phyloP scores from a whole-genome alignment of 2,113 vertebrate species.

The Ancistrus triradiatus region DNA sequence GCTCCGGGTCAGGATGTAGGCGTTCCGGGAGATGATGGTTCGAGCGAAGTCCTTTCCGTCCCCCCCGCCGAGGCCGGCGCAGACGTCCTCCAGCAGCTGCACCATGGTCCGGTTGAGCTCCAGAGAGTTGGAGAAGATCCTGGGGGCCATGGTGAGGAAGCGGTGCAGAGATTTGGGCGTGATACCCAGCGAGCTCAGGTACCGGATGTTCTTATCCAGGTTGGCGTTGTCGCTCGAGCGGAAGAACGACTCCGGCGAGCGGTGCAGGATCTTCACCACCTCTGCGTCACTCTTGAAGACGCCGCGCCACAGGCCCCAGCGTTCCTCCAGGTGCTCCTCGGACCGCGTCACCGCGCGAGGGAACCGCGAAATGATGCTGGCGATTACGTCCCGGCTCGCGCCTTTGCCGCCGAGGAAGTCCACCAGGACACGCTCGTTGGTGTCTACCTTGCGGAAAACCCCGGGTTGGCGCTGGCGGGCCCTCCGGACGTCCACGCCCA shows the following conservation, averaged over 20 bases:
- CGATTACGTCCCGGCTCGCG: slow-evolving; percentile 57
- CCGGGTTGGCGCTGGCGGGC: slow-evolving; percentile 63
- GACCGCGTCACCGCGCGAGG: slow-evolving; percentile 70
- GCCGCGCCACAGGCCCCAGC: slow-evolving; percentile 74
- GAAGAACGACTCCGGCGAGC: slow-evolving; percentile 77
- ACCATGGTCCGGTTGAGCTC: slow-evolving; percentile 72
- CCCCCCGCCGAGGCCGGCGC: slow-evolving; percentile 54
- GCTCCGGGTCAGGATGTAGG: slow-evolving; percentile 74
- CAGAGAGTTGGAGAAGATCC: slow-evolving; percentile 75
- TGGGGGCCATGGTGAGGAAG: slow-evolving; percentile 66
- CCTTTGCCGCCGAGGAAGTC: slow-evolving; percentile 72
- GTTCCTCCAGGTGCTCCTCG: slow-evolving; percentile 62
- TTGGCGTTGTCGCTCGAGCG: slow-evolving; percentile 70
- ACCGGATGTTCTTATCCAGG: slow-evolving; percentile 71
- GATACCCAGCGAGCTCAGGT: slow-evolving; percentile 70
- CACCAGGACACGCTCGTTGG: slow-evolving; percentile 66
- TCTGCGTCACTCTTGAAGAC: slow-evolving; percentile 66
- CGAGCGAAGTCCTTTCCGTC: slow-evolving; percentile 64
- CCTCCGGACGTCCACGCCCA: slow-evolving; percentile 73
- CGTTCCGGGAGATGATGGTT: slow-evolving; percentile 68
- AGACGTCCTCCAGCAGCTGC: slow-evolving; percentile 61
- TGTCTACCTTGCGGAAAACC: slow-evolving; percentile 60
- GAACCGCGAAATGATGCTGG: slow-evolving; percentile 73
- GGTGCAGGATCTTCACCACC: slow-evolving; percentile 68
- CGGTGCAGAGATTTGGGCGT: slow-evolving; percentile 61